Base-by-base conservation (phyloP, 2,113 vertebrate genomes). In the Podiceps cristatus region DNA sequence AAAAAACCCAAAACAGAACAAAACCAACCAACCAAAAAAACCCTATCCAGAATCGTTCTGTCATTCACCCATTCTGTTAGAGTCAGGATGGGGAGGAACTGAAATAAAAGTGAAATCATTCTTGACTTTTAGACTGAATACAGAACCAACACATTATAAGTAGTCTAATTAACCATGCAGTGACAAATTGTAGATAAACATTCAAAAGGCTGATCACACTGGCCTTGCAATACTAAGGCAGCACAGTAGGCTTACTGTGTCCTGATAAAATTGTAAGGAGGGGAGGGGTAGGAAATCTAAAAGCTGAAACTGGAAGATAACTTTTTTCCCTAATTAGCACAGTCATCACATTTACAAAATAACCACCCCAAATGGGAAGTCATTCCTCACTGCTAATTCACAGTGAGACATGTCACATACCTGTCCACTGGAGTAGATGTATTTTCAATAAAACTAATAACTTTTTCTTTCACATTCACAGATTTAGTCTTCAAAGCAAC, bases 361-460 rank as follows among this genome's bases (percentile, higher is more conserved):
- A 89, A 62, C 40, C 60, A 90, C 16, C 44, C 37, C 25, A 84
- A 95, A 66, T 10, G 17, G 14, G 20, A 74, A 83, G 16, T 33
- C n/a, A 63, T 25, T 88, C 68, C 15, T 91, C 49, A 84, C 25
- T 76, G 44, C 78, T 77, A 78, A 69, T 3, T 85, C 44, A 68
- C 25, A 86, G 37, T 33, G 12, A 96, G 25, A 62, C 22, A 40
- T 20, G 58, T 44, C 80, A 82, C 98, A n/a, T 88, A 99, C 99
- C 99, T 99, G 96, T 99, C 99, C 67, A 99, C 99, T 33, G 99
- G 99, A 74, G 99, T 98, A 45, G 99, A 99, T 29, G 99, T 99
- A 87, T 99, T 99, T 98, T 99, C 99, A 91, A 99, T 99, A 96
- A 99, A 99, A 98, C 99, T 99, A 97, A 99, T 99, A 96, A 99